Evolutionary conservation across 2,797 vertebrate genomes (phyloP).

Genomic region (Sebastes umbrosus): DNA sequence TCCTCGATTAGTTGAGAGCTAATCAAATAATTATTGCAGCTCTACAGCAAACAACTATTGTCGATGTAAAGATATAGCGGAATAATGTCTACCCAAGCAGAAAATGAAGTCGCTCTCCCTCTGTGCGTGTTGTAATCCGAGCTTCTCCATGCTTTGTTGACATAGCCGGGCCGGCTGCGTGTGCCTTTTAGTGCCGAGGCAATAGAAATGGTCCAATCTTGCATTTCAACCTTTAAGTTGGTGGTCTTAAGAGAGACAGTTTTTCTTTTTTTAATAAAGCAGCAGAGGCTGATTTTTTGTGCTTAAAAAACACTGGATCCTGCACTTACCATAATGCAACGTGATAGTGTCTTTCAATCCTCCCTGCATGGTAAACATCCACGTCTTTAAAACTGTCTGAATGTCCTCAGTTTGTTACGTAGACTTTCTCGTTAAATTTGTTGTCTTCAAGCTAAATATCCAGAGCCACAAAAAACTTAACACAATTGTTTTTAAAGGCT

Average conservation of each 20-base stretch:
- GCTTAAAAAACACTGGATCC: background rate
- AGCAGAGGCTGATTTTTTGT: background rate
- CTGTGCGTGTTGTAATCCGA: background rate
- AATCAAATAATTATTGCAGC: too few species aligned
- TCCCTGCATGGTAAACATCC: background rate
- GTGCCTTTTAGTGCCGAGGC: too few species aligned
- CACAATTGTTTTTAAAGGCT: background rate
- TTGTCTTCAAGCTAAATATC: background rate
- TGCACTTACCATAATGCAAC: conserved; percentile 15
- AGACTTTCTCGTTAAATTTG: background rate
- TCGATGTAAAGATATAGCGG: too few species aligned
- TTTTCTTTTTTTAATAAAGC: background rate
- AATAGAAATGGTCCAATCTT: too few species aligned
- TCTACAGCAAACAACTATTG: too few species aligned
- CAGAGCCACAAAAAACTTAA: background rate
- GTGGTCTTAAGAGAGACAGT: background rate
- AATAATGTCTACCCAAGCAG: too few species aligned
- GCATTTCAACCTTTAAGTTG: background rate
- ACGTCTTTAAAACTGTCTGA: background rate
- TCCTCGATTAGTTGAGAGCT: too few species aligned
- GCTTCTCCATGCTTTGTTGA: too few species aligned
- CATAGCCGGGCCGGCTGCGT: too few species aligned
- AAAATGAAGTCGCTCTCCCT: background rate
- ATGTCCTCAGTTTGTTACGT: background rate
- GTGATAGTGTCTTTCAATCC: conserved; percentile 3